phyloP scores from a whole-genome alignment of 2,888 invertebrate species.

The Limnephilus rhombicus region DNA sequence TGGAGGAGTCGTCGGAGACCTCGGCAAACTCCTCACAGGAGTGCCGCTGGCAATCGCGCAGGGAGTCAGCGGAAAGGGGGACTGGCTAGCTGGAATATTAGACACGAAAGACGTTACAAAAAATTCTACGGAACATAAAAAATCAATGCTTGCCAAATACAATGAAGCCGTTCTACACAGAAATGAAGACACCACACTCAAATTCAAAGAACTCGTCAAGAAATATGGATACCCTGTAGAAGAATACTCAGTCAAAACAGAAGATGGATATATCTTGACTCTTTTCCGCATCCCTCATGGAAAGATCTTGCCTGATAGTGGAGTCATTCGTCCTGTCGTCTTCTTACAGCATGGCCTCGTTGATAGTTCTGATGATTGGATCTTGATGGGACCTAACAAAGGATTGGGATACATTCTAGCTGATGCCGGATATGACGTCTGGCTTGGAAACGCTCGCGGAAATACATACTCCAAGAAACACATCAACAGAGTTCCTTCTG shows the following conservation, averaged over 20 bases:
- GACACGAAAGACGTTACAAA: slow-evolving; percentile 32
- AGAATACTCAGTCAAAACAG: slow-evolving; percentile 72
- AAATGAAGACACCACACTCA: slow-evolving; percentile 69
- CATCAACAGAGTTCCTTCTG: slow-evolving; percentile 70
- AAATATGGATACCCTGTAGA: slow-evolving; percentile 72
- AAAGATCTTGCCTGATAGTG: slow-evolving; percentile 65
- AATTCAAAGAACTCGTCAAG: slow-evolving; percentile 72
- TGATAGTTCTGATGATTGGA: slow-evolving; percentile 83
- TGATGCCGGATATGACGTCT: slow-evolving; percentile 55
- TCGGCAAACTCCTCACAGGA: slow-evolving; percentile 40
- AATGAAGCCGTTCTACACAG: slow-evolving; percentile 67
- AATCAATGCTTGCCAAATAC: slow-evolving; percentile 70
- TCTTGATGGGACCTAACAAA: slow-evolving; percentile 80
- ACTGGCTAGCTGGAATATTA: slow-evolving; percentile 52
- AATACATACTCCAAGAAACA: slow-evolving; percentile 78
- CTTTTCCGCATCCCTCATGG: slow-evolving; percentile 73
- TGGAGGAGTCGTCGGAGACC: slow-evolving; percentile 32
- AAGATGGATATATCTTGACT: slow-evolving; percentile 74
- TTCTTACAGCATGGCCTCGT: slow-evolving; percentile 82
- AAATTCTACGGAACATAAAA: slow-evolving; percentile 65
- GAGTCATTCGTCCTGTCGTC: slow-evolving; percentile 72
- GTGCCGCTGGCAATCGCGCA: slow-evolving; percentile 52
- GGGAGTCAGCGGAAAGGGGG: slow-evolving; percentile 49
- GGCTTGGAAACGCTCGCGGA: slow-evolving; percentile 54
- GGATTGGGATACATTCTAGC: slow-evolving; percentile 49